phyloP scores from a whole-genome alignment of 2,113 vertebrate genomes.

The Otocyon megalotis region DNA sequence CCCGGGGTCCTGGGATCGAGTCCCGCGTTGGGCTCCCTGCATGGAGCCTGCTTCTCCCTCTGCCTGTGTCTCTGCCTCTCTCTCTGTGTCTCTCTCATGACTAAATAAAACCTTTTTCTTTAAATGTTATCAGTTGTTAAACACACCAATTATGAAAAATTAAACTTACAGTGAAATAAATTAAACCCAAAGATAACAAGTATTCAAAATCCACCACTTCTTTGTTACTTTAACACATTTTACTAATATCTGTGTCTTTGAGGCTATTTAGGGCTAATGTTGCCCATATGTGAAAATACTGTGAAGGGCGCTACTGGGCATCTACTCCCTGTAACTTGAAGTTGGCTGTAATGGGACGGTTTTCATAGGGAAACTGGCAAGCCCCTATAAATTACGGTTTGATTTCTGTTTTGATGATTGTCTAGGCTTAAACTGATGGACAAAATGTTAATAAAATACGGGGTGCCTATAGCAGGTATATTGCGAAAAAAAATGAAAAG shows the following conservation, averaged over 20 bases:
- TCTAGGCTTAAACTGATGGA: neutral
- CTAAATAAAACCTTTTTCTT: too few species aligned
- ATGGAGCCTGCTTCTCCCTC: too few species aligned
- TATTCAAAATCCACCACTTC: neutral
- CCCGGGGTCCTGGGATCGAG: too few species aligned
- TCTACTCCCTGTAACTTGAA: neutral
- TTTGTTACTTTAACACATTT: neutral
- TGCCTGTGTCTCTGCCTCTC: too few species aligned
- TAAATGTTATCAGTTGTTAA: neutral
- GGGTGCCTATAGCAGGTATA: neutral
- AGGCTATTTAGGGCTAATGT: neutral
- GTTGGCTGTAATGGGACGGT: neutral
- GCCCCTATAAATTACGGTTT: neutral
- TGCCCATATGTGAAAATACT: neutral
- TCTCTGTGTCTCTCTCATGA: too few species aligned
- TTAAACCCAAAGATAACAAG: neutral
- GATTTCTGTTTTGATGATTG: neutral
- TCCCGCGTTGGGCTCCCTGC: too few species aligned
- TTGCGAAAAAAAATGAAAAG: neutral
- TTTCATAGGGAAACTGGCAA: neutral
- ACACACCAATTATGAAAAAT: neutral
- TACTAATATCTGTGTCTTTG: neutral
- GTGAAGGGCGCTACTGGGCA: neutral
- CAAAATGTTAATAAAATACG: neutral
- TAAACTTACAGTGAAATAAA: constrained; percentile 18